Base-by-base conservation (phyloP, 1,140 invertebrate genomes). In the Centruroides vittatus region DNA sequence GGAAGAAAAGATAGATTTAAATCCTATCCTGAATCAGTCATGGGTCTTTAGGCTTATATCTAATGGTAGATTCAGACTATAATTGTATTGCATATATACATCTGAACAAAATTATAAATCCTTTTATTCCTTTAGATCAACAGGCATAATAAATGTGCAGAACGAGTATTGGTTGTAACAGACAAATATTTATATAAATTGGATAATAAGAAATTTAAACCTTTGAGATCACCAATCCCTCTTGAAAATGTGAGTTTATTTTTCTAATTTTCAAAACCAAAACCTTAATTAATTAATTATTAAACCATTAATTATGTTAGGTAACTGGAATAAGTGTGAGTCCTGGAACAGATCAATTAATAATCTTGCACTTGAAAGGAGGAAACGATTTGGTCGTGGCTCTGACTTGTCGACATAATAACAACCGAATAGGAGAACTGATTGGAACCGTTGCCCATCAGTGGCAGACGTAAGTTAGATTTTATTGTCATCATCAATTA, bases 331-430 rank as follows among this genome's bases (percentile, higher is more conserved):
- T 92, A 2, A 89, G 85, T 69, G 78, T 93, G 2, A 86, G 82
- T n/a, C 82, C 86, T 11, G 87, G 85, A 3, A 81, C 79, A 63
- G 93, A 95, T 73, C 93, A 96, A 70, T 78, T 98, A 57, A 81
- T 93, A 59, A 84, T 92, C 9, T 82, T 98, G 65, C 93, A 96
- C 72, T 84, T 93, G 4, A 83, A 84, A 63, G 82, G 82, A 35
- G 86, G 88, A 23, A 93, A 95, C 73, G 94, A 98, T 75, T 83
- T 98, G 68, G 83, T 98, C 47, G 79, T 96, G 6, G 85, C 86
- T 7, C 75, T 93, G 51, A 72, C 79, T 64, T 79, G 78, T 5
- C 73, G 74, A 1, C 65, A 66, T 9, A 71, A 73, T 46, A 78
- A 78, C 50, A 78, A 80, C 58, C 68, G 79, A 58, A 75, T 80